Percentiles rank a stretch among this genome's conserved stretches.
These are phyloP conservation scores for Laterallus jamaicensis DNA, from an alignment of 2,113 vertebrate species.

Conservation along the genomic window DNA sequence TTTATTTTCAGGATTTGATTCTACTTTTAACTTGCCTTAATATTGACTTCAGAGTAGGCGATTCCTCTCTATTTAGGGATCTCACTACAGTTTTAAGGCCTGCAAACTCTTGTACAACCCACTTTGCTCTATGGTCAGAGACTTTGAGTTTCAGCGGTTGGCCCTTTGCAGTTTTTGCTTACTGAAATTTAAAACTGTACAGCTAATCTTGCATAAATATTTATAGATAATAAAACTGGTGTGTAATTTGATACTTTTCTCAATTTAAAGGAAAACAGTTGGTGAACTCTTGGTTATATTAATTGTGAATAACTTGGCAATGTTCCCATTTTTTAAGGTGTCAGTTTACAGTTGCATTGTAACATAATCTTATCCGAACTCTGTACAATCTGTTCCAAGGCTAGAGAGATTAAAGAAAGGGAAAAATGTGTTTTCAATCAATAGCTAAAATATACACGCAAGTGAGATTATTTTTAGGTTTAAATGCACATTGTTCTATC, in stretches of 20 bases:
- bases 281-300: not conserved
- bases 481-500: not conserved
- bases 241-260: constrained; percentile 11
- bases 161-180: not conserved
- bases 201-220: constrained; percentile 46
- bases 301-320: constrained; percentile 42
- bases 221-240: constrained; percentile 32
- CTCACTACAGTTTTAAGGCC: not conserved
- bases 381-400: constrained; percentile 11
- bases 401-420: not conserved
- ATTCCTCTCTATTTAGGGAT: not conserved
- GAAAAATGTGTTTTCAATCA: not conserved
- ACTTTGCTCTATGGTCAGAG: not conserved
- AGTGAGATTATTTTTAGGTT: not conserved
- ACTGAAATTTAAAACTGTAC: not conserved
- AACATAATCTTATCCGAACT: constrained; percentile 8
- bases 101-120: not conserved
- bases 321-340: constrained; percentile 24
- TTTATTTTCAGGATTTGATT: not conserved
- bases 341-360: constrained; percentile 29
- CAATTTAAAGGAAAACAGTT: constrained; percentile 18
- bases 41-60: not conserved
- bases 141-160: not conserved
- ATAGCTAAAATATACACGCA: not conserved
- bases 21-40: not conserved